Percentiles rank a stretch among this genome's conserved stretches.
Evolutionary conservation across 2,797 vertebrate species (phyloP).

Genomic region (Darevskia mixta): DNA sequence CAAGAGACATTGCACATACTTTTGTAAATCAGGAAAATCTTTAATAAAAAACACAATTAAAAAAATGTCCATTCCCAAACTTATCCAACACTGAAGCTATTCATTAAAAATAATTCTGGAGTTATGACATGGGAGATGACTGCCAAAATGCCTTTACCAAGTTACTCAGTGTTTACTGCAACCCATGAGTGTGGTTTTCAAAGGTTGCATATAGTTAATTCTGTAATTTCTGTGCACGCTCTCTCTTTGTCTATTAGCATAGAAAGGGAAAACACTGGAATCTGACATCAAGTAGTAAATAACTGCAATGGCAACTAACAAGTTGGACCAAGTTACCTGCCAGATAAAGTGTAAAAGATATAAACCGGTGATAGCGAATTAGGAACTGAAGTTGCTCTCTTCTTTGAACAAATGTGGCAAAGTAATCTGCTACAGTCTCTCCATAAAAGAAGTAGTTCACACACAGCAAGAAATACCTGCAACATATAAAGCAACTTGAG

Average conservation of each 20-base stretch:
- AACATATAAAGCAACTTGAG: conserved; percentile 51
- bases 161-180: not conserved
- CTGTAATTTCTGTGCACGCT: not conserved
- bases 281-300: not conserved
- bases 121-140: not conserved
- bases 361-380: conserved; percentile 97
- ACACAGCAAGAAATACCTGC: conserved; percentile 95
- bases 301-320: not conserved
- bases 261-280: not conserved
- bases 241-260: not conserved
- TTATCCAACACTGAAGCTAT: not conserved
- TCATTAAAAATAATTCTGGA: not conserved
- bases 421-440: conserved; percentile 96
- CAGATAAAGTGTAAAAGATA: conserved; percentile 96
- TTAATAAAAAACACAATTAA: too few species aligned
- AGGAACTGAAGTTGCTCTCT: conserved; percentile 96
- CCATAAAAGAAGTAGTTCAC: conserved; percentile 99
- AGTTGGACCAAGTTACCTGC: conserved; percentile 82
- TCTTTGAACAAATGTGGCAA: conserved; percentile 92
- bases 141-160: not conserved
- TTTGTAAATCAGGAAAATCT: too few species aligned
- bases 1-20: too few species aligned
- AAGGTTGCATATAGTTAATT: not conserved
- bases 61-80: not conserved
- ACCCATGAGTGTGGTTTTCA: not conserved